A percentile compares a stretch with the other conserved stretches of the same genome.
Evolutionary conservation across 2,113 vertebrate species (phyloP).

Genomic region (Solea senegalensis): DNA sequence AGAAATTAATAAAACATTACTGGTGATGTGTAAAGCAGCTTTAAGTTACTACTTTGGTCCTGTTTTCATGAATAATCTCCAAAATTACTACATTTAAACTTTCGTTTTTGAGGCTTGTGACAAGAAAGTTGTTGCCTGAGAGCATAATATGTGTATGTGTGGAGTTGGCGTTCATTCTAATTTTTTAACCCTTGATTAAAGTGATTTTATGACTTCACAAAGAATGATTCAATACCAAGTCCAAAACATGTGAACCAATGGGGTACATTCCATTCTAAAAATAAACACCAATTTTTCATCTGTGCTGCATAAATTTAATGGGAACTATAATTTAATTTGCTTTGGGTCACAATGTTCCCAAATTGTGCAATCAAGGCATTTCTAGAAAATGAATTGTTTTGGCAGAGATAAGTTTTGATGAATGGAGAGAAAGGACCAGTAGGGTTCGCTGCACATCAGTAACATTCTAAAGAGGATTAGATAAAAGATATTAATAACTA

Average conservation of each 20-base stretch:
- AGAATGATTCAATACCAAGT: conserved; percentile 8
- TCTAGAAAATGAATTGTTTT: conserved; percentile 22
- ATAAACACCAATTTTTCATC: conserved; percentile 35
- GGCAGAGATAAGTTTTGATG: conserved; percentile 24
- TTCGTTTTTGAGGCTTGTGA: too few relatives aligned
- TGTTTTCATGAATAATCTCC: too few relatives aligned
- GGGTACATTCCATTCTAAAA: conserved; percentile 55
- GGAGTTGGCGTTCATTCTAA: too few relatives aligned
- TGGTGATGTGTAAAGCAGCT: too few relatives aligned
- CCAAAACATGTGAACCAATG: conserved; percentile 13
- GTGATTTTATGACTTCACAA: not conserved
- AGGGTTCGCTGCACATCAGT: not conserved
- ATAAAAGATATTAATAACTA: conserved; percentile 10
- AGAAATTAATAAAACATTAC: too few relatives aligned
- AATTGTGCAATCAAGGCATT: conserved; percentile 25
- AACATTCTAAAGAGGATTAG: conserved; percentile 1
- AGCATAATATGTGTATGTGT: too few relatives aligned
- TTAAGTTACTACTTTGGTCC: too few relatives aligned
- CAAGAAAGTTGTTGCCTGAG: too few relatives aligned
- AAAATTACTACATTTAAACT: too few relatives aligned
- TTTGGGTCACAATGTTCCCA: conserved; percentile 13
- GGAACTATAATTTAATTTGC: conserved; percentile 5
- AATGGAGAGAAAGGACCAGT: not conserved
- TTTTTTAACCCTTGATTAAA: too few relatives aligned
- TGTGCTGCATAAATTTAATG: conserved; percentile 13